phyloP scores from a whole-genome alignment of 2,888 invertebrate genomes.

The Euclidia mi region DNA sequence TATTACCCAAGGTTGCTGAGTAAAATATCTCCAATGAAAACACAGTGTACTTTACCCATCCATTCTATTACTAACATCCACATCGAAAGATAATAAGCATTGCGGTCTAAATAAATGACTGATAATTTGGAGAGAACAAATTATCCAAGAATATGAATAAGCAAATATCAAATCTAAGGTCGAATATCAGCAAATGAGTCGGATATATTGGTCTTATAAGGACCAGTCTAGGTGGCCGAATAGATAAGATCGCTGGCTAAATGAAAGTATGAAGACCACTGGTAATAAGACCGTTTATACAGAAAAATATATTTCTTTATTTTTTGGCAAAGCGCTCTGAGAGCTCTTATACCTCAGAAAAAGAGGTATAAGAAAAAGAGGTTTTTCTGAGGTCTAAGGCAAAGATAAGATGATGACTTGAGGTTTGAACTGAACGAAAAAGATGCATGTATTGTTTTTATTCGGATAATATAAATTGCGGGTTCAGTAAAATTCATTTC shows the following conservation, averaged over 20 bases:
- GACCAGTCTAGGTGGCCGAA: slow-evolving; percentile 20
- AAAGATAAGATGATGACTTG: no score
- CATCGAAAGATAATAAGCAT: slow-evolving; percentile 1
- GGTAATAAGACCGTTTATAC: slow-evolving; percentile 10
- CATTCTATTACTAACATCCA: not conserved
- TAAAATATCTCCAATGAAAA: not conserved
- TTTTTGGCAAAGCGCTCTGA: no score
- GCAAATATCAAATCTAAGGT: slow-evolving; percentile 29
- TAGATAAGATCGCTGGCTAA: slow-evolving; percentile 40
- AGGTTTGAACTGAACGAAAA: no score
- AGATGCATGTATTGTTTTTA: no score
- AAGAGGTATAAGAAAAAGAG: no score
- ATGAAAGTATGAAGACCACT: slow-evolving; percentile 27
- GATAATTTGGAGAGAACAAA: not conserved
- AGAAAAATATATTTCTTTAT: slow-evolving; percentile 5
- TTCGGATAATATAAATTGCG: no score
- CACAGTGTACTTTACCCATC: not conserved
- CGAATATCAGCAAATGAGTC: slow-evolving; percentile 31
- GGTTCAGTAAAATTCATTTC: no score
- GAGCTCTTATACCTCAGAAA: no score
- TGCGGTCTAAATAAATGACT: slow-evolving; percentile 3
- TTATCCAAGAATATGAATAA: slow-evolving; percentile 28
- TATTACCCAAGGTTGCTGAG: no score
- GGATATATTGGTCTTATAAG: slow-evolving; percentile 28
- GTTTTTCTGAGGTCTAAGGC: no score